Evolutionary conservation across 1,140 invertebrate species (phyloP).

Genomic region (Parapsyche elsis): DNA sequence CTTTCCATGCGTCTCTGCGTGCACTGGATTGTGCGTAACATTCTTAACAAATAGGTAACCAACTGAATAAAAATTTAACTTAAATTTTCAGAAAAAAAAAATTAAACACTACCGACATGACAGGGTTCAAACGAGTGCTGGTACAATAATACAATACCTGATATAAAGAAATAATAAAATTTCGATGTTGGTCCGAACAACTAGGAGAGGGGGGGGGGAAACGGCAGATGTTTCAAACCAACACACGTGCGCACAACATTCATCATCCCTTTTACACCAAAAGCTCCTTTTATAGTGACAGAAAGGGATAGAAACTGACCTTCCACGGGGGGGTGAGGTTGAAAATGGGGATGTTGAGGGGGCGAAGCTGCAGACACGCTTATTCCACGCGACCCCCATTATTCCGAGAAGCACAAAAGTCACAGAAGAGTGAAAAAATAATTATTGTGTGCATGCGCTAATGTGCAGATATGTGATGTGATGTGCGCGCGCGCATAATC

Average conservation of each 20-base stretch:
- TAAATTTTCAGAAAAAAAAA: constrained; percentile 1
- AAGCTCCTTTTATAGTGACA: not conserved
- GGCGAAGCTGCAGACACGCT: constrained; percentile 49
- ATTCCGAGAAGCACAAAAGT: constrained; percentile 44
- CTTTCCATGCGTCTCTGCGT: too few species aligned
- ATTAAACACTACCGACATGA: not conserved
- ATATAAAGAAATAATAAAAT: constrained; percentile 53
- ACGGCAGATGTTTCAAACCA: constrained; percentile 53
- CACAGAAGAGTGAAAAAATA: constrained; percentile 45
- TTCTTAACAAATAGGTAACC: too few species aligned
- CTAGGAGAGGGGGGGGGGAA: constrained; percentile 31
- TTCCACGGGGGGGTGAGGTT: constrained; percentile 35
- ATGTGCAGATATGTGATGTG: constrained; percentile 54
- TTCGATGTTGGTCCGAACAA: constrained; percentile 30
- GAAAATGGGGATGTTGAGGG: constrained; percentile 34
- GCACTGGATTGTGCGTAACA: too few species aligned
- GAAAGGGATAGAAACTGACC: constrained; percentile 43
- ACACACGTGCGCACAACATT: constrained; percentile 44
- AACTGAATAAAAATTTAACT: constrained; percentile 5
- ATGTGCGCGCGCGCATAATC: not conserved
- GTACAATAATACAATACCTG: constrained; percentile 18
- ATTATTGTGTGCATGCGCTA: constrained; percentile 42
- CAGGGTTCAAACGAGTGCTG: not conserved
- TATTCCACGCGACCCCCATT: constrained; percentile 54
- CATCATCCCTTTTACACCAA: constrained; percentile 26